Percentiles rank a stretch among this genome's conserved stretches.
These are phyloP conservation scores for Saccopteryx bilineata DNA, from an alignment of 2,113 vertebrate species.

Conservation along the genomic window DNA sequence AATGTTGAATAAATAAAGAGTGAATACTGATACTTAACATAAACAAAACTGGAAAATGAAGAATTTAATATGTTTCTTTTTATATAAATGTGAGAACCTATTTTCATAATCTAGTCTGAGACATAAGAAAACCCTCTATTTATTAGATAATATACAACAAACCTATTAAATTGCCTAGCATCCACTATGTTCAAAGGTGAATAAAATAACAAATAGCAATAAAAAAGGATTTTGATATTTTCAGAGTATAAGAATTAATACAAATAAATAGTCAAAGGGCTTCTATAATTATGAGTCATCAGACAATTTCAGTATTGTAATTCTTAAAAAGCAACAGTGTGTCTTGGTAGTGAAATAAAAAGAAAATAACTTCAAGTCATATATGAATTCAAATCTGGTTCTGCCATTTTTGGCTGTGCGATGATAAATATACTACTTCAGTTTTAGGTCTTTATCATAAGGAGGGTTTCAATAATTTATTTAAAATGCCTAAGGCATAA, in stretches of 20 bases:
- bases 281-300: not conserved
- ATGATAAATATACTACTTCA: not conserved
- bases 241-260: not conserved
- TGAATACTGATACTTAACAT: not conserved
- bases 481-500: not conserved
- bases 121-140: not conserved
- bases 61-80: not conserved
- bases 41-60: not conserved
- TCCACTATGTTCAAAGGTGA: not conserved
- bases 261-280: not conserved
- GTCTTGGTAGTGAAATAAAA: not conserved
- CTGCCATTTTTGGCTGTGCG: not conserved
- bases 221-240: not conserved
- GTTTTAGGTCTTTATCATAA: slow-evolving; percentile 11
- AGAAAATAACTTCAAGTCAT: not conserved
- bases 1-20: not conserved
- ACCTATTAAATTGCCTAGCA: not conserved
- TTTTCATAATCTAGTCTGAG: not conserved
- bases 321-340: not conserved
- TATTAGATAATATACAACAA: not conserved
- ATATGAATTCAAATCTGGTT: not conserved
- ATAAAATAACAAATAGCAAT: not conserved
- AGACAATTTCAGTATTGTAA: not conserved
- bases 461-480: not conserved
- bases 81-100: not conserved